Conservation (phyloP, 2,797 vertebrate species). For the Tachyglossus aculeatus region DNA sequence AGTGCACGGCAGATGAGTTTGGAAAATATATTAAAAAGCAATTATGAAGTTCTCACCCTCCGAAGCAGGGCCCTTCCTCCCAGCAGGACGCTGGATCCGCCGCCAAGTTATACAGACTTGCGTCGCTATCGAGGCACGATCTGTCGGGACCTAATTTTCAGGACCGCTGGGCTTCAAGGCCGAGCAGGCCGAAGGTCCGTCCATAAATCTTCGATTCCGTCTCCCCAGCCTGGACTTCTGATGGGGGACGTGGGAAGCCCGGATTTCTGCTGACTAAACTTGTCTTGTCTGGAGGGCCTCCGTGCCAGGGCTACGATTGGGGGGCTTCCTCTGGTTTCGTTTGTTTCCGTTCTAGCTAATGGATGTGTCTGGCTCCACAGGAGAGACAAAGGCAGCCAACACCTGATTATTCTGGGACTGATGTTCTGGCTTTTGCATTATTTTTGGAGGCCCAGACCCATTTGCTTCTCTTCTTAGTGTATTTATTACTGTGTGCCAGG, state of each 20-base stretch:
- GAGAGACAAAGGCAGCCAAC: neutral
- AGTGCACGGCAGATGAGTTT: slow-evolving; percentile 69
- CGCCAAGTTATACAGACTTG: slow-evolving; percentile 69
- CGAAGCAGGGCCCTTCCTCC: slow-evolving; percentile 60
- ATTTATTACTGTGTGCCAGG: too few relatives aligned
- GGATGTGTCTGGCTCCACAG: neutral
- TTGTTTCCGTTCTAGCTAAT: neutral
- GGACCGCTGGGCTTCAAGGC: slow-evolving; percentile 49
- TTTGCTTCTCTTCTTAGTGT: too few relatives aligned
- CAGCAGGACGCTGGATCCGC: slow-evolving; percentile 63
- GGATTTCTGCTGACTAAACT: slow-evolving; percentile 32
- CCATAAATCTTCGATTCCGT: neutral
- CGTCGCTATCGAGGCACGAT: slow-evolving; percentile 64
- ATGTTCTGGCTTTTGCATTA: neutral
- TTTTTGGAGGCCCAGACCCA: too few relatives aligned
- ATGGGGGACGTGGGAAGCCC: slow-evolving; percentile 28
- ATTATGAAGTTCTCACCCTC: slow-evolving; percentile 72
- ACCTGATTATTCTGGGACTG: neutral
- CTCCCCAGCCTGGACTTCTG: slow-evolving; percentile 23
- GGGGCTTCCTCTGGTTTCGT: slow-evolving; percentile 29
- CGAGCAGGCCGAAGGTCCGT: slow-evolving; percentile 55
- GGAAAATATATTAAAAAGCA: slow-evolving; percentile 75
- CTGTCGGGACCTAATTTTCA: slow-evolving; percentile 64
- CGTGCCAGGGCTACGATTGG: slow-evolving; percentile 23
- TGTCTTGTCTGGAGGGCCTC: slow-evolving; percentile 37